phyloP scores from a whole-genome alignment of 2,888 invertebrate genomes.

The Sinohyriopsis cumingii region DNA sequence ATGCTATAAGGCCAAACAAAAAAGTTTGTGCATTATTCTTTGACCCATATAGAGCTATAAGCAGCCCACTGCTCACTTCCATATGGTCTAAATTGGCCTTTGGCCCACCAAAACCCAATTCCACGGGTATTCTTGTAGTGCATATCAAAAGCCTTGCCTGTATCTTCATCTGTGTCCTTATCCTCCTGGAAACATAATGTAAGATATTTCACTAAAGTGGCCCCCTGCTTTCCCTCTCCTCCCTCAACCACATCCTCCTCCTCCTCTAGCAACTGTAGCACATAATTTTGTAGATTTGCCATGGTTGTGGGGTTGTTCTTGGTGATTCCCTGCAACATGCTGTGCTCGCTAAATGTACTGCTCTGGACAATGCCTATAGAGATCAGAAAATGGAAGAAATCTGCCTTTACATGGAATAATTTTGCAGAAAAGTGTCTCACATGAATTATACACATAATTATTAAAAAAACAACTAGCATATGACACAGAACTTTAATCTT shows the following conservation, averaged over 20 bases:
- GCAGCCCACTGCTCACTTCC: too few species aligned
- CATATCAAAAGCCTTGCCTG: too few species aligned
- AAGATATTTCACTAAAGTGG: slow-evolving; percentile 34
- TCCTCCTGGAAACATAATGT: slow-evolving; percentile 19
- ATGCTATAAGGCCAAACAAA: too few species aligned
- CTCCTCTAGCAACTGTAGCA: slow-evolving; percentile 31
- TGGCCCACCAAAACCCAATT: too few species aligned
- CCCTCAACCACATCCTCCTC: slow-evolving; percentile 12
- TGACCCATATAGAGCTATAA: too few species aligned
- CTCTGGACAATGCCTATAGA: slow-evolving; percentile 45
- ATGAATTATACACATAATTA: neutral
- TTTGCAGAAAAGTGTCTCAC: neutral
- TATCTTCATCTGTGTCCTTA: neutral
- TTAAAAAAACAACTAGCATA: neutral
- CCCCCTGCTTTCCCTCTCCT: slow-evolving; percentile 14
- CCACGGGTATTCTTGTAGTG: too few species aligned
- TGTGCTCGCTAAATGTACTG: slow-evolving; percentile 41
- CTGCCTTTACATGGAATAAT: neutral
- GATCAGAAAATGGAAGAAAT: neutral
- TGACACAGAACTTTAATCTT: neutral
- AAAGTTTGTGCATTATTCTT: too few species aligned
- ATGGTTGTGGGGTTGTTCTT: slow-evolving; percentile 50
- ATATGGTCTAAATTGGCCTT: too few species aligned
- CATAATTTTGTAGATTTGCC: slow-evolving; percentile 47
- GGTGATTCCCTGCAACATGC: slow-evolving; percentile 49